Evolutionary conservation across 2,888 invertebrate genomes (phyloP), one percentile per base, ranked within the genome.

Genomic region (Stenurella melanura): DNA sequence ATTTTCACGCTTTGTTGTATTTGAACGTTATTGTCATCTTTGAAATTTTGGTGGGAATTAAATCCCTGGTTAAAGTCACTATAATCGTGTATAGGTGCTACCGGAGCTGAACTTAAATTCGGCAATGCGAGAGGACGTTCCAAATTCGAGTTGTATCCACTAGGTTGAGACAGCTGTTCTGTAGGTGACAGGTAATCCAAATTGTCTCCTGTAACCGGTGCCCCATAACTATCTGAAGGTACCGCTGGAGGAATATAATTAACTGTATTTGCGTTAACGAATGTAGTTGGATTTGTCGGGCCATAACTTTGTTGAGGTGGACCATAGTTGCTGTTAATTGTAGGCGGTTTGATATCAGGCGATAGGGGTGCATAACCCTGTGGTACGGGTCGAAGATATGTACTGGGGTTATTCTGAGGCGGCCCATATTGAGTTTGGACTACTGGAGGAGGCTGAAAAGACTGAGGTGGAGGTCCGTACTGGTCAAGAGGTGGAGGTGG

Each of bases 1-100:
- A 95, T 83, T 58, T 93, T 93, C 70, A 95, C 90, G 85, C 95
- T 94, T 83, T 93, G 92, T 64, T 92, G 88, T 21, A 94, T 89
- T 83, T 93, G 91, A 11, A 93, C 89, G 80, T 91, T 70, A 7
- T 86, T 84, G 1, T 79, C 38, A 0, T 38, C 11, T 10, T 54
- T 54, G 0, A 9, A 26, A 21, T 12, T 54, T 21, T 50, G 50
- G 6, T 50, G 50, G 7, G 5, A 6, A 12, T n/a, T 12, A 30
- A 74, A 74, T 21, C 68, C 76, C 66, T 79, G 56, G 92, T 85
- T 92, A 93, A 73, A 94, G 90, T 15, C 94, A 93, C 6, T 93
- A 92, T 79, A 93, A 85, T 11, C 92, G 92, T 34, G 92, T 91
- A 63, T 77, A 12, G 86, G 88, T 17, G 82, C 75, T 6, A 86